Percentiles rank a stretch among this genome's conserved stretches.
phyloP scores from a whole-genome alignment of 1,140 invertebrate species.

The Hormaphis cornu region DNA sequence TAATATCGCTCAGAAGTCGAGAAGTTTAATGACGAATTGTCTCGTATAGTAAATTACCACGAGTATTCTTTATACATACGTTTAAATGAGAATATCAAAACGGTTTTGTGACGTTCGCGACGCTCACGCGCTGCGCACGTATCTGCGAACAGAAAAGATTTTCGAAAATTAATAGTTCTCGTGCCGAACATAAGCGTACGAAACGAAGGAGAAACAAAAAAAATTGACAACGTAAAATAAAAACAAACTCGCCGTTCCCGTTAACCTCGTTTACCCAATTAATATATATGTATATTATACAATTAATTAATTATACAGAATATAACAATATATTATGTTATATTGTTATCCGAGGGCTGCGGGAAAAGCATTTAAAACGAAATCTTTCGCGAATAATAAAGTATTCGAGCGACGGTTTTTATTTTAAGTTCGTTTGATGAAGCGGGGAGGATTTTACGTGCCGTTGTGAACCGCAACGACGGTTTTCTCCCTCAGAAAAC shows the following conservation, averaged over 20 bases:
- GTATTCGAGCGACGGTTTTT: background rate
- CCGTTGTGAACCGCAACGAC: background rate
- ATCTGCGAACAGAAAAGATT: too few relatives aligned
- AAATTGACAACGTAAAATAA: background rate
- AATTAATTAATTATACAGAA: too few relatives aligned
- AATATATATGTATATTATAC: too few relatives aligned
- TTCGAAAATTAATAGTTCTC: background rate
- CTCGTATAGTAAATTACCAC: background rate
- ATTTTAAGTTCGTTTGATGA: slow-evolving; percentile 8
- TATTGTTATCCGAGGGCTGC: too few relatives aligned
- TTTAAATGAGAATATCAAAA: too few relatives aligned
- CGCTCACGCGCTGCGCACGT: too few relatives aligned
- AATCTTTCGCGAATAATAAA: slow-evolving; percentile 4
- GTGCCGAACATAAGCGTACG: background rate
- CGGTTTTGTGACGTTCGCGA: too few relatives aligned
- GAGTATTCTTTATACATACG: too few relatives aligned
- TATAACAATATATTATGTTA: too few relatives aligned
- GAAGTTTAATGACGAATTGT: too few relatives aligned
- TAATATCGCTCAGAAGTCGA: too few relatives aligned
- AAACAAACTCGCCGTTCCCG: background rate
- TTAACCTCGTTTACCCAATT: slow-evolving; percentile 4
- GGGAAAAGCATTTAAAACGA: slow-evolving; percentile 13
- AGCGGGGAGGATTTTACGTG: background rate
- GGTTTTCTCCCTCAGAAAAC: too few relatives aligned
- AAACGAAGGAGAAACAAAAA: background rate